These are phyloP conservation scores for Drosophila limbata DNA, from an alignment of 2,888 invertebrate species.

Conservation along the genomic window DNA sequence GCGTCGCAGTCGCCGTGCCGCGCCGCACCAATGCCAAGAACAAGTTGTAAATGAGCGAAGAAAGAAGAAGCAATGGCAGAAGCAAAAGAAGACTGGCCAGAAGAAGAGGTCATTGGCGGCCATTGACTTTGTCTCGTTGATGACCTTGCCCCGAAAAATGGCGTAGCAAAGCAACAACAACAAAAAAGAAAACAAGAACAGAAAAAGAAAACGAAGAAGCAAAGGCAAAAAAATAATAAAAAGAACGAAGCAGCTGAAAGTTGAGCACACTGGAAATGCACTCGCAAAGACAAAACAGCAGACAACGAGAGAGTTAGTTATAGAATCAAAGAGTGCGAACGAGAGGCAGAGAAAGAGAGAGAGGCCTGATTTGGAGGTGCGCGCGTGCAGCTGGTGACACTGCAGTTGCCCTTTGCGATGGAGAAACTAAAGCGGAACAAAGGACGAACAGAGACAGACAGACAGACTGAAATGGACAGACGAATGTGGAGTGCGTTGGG, in stretches of 20 bases:
- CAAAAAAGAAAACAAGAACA: conserved; percentile 20
- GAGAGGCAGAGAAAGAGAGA: conserved; percentile 6
- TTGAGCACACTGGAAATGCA: conserved; percentile 60
- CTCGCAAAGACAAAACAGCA: conserved; percentile 47
- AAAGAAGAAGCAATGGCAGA: conserved; percentile 27
- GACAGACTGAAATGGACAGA: background rate
- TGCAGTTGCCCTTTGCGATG: conserved; percentile 45
- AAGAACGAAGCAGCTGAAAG: conserved; percentile 61
- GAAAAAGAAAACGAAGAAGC: conserved; percentile 23
- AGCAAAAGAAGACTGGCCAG: conserved; percentile 51
- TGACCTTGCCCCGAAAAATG: conserved; percentile 86
- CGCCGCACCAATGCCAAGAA: conserved; percentile 66
- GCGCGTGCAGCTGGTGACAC: conserved; percentile 71
- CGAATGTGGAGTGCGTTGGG: conserved; percentile 46
- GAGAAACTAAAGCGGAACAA: conserved; percentile 62
- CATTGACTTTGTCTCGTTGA: conserved; percentile 85
- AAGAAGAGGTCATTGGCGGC: conserved; percentile 85
- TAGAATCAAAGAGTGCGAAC: conserved; percentile 15
- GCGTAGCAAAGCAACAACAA: conserved; percentile 62
- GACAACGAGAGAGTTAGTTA: conserved; percentile 35
- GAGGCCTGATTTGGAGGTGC: conserved; percentile 39
- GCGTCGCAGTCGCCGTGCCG: conserved; percentile 33
- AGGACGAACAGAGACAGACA: conserved; percentile 33
- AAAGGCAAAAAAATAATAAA: conserved; percentile 27
- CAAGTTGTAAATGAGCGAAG: conserved; percentile 74